Evolutionary conservation across 2,888 invertebrate species (phyloP), one percentile per base, ranked within the genome.

Genomic region (Melipona beecheii): DNA sequence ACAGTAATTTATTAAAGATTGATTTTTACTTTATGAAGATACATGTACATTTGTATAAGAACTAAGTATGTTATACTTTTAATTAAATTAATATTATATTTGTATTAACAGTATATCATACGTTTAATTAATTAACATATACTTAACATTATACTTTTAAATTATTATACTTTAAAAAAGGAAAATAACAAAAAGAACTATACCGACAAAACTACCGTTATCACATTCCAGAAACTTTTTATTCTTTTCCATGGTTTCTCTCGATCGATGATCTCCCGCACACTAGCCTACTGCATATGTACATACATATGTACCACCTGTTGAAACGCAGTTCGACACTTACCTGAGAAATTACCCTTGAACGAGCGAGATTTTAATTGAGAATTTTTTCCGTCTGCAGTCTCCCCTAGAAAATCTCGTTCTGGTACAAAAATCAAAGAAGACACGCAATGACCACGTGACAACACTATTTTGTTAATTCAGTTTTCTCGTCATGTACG

Each of bases 311-410:
- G 36, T 49, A 72, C 78, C 87, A 87, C 87, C 84, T 88, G 84
- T 87, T 69, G 86, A 77, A 85, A 86, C 86, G 78, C 65, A 62
- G 19, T 58, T 56, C 52, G 17, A 56, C 66, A 88, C 86, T 83
- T 88, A 88, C 86, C 88, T 88, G 68, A 52, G 13, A 2, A 62
- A 62, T n/a, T 17, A 77, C 65, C 50, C 36, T 19, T 24, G 36
- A 31, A 69, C 2, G 54, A 56, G n/a, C 11, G 19, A 31, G 66
- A 70, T 52, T 65, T 76, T 27, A 60, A 70, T 31, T 24, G 17
- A 36, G 3, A 21, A 58, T 43, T 27, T 3, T n/a, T 4, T 11
- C 17, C 24, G n/a, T 58, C n/a, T 4, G n/a, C 43, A 43, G 24
- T n/a, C 56, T 62, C 21, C 49, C 21, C 6, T 17, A 31, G 19